These are phyloP conservation scores for Microdon myrmicae DNA, from an alignment of 2,888 invertebrate species.

Conservation along the genomic window DNA sequence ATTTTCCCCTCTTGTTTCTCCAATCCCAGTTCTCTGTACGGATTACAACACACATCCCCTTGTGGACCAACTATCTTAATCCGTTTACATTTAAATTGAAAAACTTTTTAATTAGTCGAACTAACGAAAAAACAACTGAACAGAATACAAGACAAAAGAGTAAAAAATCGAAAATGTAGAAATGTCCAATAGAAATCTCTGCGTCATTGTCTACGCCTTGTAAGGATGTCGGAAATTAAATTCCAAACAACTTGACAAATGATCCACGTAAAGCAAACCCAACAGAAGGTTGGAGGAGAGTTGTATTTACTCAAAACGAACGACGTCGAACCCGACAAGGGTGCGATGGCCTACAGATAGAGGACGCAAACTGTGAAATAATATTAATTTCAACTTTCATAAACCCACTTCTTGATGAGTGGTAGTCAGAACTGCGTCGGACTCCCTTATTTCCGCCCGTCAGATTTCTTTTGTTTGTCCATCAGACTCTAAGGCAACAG, in stretches of 20 bases:
- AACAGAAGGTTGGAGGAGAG: constrained; percentile 44
- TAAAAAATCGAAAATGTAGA: not conserved
- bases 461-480: constrained; percentile 38
- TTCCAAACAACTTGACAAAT: constrained; percentile 45
- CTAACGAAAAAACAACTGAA: constrained; percentile 24
- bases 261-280: constrained; percentile 49
- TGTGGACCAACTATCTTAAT: no score
- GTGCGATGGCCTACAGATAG: constrained; percentile 30
- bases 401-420: constrained; percentile 43
- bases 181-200: no score
- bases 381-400: constrained; percentile 52
- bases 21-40: no score
- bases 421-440: constrained; percentile 7
- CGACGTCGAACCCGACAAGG: no score
- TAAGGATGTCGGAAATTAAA: constrained; percentile 32
- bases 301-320: constrained; percentile 45
- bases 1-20: no score
- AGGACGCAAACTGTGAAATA: constrained; percentile 42
- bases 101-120: constrained; percentile 44
- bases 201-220: no score
- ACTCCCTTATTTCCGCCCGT: no score
- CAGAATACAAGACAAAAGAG: not conserved
- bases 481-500: constrained; percentile 46
- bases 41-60: constrained; percentile 28
- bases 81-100: constrained; percentile 50